phyloP scores from a whole-genome alignment of 2,113 vertebrate species.

The Pterocles burchelli region DNA sequence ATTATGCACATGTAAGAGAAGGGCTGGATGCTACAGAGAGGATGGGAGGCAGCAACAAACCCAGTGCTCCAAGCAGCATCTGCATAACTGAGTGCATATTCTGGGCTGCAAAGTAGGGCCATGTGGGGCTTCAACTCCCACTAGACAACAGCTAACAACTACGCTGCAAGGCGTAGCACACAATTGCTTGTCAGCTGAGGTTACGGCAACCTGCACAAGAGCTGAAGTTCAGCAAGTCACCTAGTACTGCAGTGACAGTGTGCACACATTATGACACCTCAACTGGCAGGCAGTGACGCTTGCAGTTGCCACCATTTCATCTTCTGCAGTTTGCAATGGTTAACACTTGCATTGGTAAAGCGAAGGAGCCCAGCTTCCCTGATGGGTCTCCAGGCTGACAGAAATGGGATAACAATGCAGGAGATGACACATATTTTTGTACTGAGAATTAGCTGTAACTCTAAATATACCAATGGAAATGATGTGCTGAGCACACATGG shows the following conservation, averaged over 20 bases:
- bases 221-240: background rate
- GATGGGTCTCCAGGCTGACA: background rate
- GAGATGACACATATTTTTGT: background rate
- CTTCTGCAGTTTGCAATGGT: background rate
- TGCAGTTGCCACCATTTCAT: background rate
- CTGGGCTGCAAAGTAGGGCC: background rate
- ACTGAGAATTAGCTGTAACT: background rate
- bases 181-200: background rate
- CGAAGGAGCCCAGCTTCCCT: background rate
- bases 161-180: accelerated
- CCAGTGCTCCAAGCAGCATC: background rate
- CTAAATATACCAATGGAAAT: background rate
- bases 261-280: accelerated
- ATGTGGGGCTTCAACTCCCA: accelerated
- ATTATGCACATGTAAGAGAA: background rate
- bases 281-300: background rate
- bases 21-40: background rate
- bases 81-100: accelerated
- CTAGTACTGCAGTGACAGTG: accelerated
- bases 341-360: background rate
- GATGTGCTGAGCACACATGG: background rate
- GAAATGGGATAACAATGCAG: background rate
- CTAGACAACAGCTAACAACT: background rate
- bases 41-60: background rate
- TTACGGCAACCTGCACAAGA: background rate